A percentile compares a stretch with the other conserved stretches of the same genome.
These are phyloP conservation scores for Noctua pronuba DNA, from an alignment of 2,888 invertebrate genomes.

Conservation along the genomic window DNA sequence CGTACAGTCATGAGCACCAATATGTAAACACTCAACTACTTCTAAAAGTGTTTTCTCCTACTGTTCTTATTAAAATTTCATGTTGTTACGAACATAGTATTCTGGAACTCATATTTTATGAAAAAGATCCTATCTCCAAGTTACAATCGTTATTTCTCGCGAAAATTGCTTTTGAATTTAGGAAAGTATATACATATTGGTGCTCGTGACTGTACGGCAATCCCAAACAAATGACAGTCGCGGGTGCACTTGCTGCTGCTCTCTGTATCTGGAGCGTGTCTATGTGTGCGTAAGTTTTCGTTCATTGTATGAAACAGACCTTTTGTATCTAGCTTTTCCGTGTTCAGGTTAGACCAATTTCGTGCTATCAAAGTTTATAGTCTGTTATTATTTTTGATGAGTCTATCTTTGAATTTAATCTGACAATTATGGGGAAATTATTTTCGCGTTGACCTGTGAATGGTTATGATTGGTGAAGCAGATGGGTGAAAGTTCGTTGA, in stretches of 20 bases:
- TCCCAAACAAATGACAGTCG: background rate
- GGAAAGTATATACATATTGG: too few relatives aligned
- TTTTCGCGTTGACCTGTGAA: slow-evolving; percentile 26
- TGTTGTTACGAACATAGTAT: too few relatives aligned
- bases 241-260: background rate
- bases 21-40: too few relatives aligned
- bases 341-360: slow-evolving; percentile 34
- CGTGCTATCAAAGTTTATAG: slow-evolving; percentile 45
- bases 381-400: slow-evolving; percentile 56
- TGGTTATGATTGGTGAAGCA: background rate
- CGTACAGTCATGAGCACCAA: too few relatives aligned
- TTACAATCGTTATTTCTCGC: too few relatives aligned
- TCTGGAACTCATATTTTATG: too few relatives aligned
- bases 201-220: too few relatives aligned
- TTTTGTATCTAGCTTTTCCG: background rate
- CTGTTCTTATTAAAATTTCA: too few relatives aligned
- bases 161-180: too few relatives aligned
- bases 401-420: slow-evolving; percentile 50
- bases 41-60: too few relatives aligned
- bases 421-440: slow-evolving; percentile 35
- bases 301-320: background rate
- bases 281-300: background rate
- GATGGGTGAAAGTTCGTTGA: slow-evolving; percentile 10
- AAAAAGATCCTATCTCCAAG: too few relatives aligned
- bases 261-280: background rate